phyloP scores from a whole-genome alignment of 2,797 vertebrate species.

The Acanthiza pusilla region DNA sequence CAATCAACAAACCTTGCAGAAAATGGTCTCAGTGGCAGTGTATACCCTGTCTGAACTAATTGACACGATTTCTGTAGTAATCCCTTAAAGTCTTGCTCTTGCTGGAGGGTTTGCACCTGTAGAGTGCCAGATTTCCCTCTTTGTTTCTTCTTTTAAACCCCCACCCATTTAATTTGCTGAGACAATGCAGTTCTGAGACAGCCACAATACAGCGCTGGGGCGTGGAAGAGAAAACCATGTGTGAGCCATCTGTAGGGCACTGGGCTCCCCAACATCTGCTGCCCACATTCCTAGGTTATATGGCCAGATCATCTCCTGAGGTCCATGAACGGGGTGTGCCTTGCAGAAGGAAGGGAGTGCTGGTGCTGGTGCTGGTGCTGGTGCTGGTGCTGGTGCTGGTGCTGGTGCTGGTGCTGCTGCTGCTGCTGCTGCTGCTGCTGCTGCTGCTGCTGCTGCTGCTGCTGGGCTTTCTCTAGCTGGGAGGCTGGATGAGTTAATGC shows the following conservation, averaged over 20 bases:
- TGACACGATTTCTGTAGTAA: background rate
- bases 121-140: slow-evolving; percentile 13
- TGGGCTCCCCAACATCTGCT: background rate
- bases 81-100: background rate
- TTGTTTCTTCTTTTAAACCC: background rate
- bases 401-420: background rate
- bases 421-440: background rate
- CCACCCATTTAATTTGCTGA: background rate
- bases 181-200: background rate
- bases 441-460: background rate
- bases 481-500: background rate
- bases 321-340: background rate
- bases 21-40: background rate
- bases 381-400: background rate
- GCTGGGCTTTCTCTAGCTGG: background rate
- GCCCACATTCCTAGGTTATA: background rate
- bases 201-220: background rate
- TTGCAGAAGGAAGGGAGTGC: background rate
- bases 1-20: background rate
- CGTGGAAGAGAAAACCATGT: background rate
- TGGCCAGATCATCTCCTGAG: background rate
- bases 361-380: background rate
- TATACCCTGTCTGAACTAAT: background rate
- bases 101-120: slow-evolving; percentile 30
- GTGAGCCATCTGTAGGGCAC: slow-evolving; percentile 7